Percentiles rank a stretch among this genome's conserved stretches.
Conservation (phyloP, 64 coral and sea anemone genomes). For the Dendronephthya gigantea region DNA sequence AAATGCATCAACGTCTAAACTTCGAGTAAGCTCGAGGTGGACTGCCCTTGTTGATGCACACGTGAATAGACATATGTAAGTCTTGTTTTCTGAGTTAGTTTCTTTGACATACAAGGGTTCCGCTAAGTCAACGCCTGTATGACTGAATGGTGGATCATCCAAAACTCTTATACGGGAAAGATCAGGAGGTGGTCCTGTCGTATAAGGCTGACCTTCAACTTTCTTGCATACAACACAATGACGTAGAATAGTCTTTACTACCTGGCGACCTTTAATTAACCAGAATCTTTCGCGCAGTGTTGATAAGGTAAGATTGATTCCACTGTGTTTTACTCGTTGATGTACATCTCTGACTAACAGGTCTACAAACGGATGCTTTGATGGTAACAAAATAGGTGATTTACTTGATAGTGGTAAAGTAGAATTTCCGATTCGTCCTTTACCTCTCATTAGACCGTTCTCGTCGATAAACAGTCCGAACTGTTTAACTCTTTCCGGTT, state of each 20-base stretch:
- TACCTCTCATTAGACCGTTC: slow-evolving; percentile 29
- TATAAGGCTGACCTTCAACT: slow-evolving; percentile 27
- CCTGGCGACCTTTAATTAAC: slow-evolving; percentile 17
- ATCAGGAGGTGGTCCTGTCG: no score
- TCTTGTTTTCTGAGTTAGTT: slow-evolving; percentile 30
- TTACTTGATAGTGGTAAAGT: slow-evolving; percentile 11
- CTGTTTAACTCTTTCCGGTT: slow-evolving; percentile 23
- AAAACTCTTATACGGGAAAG: slow-evolving; percentile 19
- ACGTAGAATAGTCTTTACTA: slow-evolving; percentile 9
- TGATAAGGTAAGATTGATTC: slow-evolving; percentile 26
- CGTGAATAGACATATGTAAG: slow-evolving; percentile 27
- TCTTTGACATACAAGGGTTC: slow-evolving; percentile 18
- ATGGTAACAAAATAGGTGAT: no score
- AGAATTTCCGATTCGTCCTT: slow-evolving; percentile 30
- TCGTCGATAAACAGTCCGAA: slow-evolving; percentile 20
- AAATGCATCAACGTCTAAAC: slow-evolving; percentile 21
- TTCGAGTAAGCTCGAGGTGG: slow-evolving; percentile 26
- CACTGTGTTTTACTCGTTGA: no score
- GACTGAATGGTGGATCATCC: slow-evolving; percentile 29
- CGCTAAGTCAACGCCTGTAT: slow-evolving; percentile 22
- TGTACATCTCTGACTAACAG: no score
- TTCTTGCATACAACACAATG: slow-evolving; percentile 31
- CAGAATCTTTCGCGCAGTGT: slow-evolving; percentile 24
- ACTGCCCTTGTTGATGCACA: slow-evolving; percentile 34
- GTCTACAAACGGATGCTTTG: no score